Conservation (phyloP, 2,888 invertebrate genomes). For the Tachina fera region DNA sequence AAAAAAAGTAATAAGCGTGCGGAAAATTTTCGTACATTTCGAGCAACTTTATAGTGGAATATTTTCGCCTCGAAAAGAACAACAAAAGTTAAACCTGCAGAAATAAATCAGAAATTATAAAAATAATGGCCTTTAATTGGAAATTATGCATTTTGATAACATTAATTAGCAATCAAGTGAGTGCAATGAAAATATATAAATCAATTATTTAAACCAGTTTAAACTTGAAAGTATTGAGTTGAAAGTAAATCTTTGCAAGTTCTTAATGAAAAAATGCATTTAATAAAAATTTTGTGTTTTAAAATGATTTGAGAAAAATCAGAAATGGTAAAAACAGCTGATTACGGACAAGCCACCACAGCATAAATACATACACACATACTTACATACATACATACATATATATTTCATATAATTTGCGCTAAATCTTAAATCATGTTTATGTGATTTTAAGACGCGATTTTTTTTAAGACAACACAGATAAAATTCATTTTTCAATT, state of each 20-base stretch:
- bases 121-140: conserved; percentile 70
- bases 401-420: too few relatives aligned
- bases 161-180: conserved; percentile 69
- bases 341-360: neutral
- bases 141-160: conserved; percentile 67
- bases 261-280: too few relatives aligned
- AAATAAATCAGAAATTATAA: conserved; percentile 10
- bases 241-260: conserved; percentile 5
- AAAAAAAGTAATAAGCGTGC: conserved; percentile 13
- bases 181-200: conserved; percentile 50
- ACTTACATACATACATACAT: too few relatives aligned
- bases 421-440: too few relatives aligned
- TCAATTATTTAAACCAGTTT: conserved; percentile 33
- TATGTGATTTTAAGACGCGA: too few relatives aligned
- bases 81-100: neutral
- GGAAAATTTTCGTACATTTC: conserved; percentile 52
- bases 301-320: neutral
- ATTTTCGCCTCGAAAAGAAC: neutral
- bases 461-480: too few relatives aligned
- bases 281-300: neutral
- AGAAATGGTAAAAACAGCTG: neutral
- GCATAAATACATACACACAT: too few relatives aligned
- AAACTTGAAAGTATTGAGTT: conserved; percentile 24
- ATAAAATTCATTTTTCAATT: too few relatives aligned
- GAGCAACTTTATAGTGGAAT: conserved; percentile 16